A percentile compares a stretch with the other conserved stretches of the same genome.
These are phyloP conservation scores for Luperina testacea DNA, from an alignment of 2,888 invertebrate species.

Conservation along the genomic window DNA sequence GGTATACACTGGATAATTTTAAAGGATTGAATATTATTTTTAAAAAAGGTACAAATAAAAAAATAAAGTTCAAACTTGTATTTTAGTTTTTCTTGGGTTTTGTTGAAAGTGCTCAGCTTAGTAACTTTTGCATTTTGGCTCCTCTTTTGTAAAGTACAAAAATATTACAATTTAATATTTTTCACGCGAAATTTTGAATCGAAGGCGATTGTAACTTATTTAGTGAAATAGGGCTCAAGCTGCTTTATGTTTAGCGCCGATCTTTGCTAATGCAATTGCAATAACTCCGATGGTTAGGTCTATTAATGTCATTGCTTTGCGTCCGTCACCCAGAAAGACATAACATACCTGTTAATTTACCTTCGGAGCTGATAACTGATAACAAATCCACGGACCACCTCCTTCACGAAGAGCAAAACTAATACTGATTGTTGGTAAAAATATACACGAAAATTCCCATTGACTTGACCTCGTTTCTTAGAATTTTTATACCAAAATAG, in stretches of 20 bases:
- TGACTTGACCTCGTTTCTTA: not conserved
- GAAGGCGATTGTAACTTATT: not conserved
- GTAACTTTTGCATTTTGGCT: not conserved
- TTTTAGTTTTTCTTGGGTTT: not conserved
- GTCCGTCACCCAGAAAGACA: not conserved
- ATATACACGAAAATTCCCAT: not conserved
- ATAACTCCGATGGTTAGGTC: not conserved
- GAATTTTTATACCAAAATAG: slow-evolving; percentile 23
- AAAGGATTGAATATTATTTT: not conserved
- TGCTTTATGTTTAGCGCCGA: not conserved
- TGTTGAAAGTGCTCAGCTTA: not conserved
- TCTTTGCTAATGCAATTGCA: not conserved
- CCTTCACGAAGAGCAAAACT: slow-evolving; percentile 5
- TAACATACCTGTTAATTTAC: not conserved
- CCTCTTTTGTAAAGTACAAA: not conserved
- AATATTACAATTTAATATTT: not conserved
- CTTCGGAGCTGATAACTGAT: not conserved
- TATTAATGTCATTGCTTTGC: slow-evolving; percentile 5
- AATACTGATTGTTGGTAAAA: slow-evolving; percentile 29
- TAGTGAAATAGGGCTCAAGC: not conserved
- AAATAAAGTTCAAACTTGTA: not conserved
- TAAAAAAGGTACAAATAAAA: not conserved
- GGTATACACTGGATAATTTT: not conserved
- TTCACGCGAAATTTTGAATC: not conserved
- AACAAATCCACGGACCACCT: slow-evolving; percentile 14